phyloP scores from a whole-genome alignment of 2,113 vertebrate species.

The Nyctibius bracteatus region DNA sequence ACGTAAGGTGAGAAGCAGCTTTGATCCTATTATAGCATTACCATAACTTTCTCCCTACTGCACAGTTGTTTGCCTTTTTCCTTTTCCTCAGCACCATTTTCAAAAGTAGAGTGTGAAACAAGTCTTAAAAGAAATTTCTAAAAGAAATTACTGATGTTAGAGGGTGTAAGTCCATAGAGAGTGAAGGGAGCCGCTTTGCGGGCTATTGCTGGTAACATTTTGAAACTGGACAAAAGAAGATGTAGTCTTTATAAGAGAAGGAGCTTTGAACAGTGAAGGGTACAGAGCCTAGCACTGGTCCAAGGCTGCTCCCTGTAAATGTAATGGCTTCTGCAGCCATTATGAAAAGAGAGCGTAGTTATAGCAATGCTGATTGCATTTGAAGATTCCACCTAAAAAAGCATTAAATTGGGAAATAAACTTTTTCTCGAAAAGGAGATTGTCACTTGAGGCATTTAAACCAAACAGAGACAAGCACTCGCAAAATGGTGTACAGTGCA shows the following conservation, averaged over 20 bases:
- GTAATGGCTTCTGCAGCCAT: neutral
- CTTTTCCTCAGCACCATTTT: neutral
- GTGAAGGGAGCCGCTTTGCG: neutral
- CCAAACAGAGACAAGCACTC: neutral
- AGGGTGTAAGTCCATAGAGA: neutral
- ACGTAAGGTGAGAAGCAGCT: slow-evolving; percentile 84
- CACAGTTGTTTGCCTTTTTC: neutral
- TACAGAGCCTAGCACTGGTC: neutral
- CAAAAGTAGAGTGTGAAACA: neutral
- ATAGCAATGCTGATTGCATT: neutral
- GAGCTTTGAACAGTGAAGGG: neutral
- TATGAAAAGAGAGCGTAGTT: neutral
- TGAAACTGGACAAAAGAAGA: neutral
- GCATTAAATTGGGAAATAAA: neutral
- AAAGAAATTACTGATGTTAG: neutral
- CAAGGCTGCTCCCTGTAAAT: neutral
- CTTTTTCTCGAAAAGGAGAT: neutral
- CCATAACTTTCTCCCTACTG: neutral
- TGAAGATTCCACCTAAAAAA: neutral
- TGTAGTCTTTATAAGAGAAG: neutral
- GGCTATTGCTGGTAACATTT: neutral
- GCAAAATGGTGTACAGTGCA: neutral
- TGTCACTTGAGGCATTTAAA: neutral
- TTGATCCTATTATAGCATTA: neutral
- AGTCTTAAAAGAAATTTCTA: neutral